Evolutionary conservation across 2,888 invertebrate species (phyloP), one percentile per base, ranked within the genome.

Genomic region (Andrena dorsata): DNA sequence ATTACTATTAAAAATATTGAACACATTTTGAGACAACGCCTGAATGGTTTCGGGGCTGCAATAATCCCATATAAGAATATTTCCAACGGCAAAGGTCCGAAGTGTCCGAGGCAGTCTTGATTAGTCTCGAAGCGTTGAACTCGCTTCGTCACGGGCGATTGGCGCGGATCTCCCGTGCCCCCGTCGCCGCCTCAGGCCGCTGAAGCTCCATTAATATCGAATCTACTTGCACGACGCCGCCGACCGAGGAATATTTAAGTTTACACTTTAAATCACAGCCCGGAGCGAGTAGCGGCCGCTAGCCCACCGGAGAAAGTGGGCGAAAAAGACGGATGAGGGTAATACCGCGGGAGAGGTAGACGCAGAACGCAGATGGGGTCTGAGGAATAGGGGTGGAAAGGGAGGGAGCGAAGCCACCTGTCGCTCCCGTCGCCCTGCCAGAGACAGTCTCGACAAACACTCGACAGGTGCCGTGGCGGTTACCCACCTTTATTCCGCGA

Each of bases 191-290:
- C 10, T 6, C 60, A 35, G 69, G 66, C 56, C 53, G 82, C 58
- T 68, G 76, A 80, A 71, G 87, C 86, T 89, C 91, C 87, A 92
- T 92, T 92, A 92, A 91, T 91, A 91, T 91, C 89, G 86, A 92
- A 91, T 91, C 90, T 91, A 91, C 91, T 91, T 90, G 90, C 90
- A 84, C 89, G 83, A 81, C 89, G 80, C 78, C 86, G 83, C 87
- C 76, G 85, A 87, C 86, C 86, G 56, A 23, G 89, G 89, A 90
- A 91, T 91, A 91, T 91, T 92, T 90, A 89, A 91, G 90, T 91
- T 92, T 91, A 90, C 92, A 90, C 90, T 91, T 92, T 90, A 89
- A 92, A 91, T 91, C 91, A 90, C 88, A 90, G 85, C 89, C 78
- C 73, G 81, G 85, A 83, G 89, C 83, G 80, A 84, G 83, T 71